Evolutionary conservation across 2,113 vertebrate genomes (phyloP), one percentile per base, ranked within the genome.

Genomic region (Equus quagga): DNA sequence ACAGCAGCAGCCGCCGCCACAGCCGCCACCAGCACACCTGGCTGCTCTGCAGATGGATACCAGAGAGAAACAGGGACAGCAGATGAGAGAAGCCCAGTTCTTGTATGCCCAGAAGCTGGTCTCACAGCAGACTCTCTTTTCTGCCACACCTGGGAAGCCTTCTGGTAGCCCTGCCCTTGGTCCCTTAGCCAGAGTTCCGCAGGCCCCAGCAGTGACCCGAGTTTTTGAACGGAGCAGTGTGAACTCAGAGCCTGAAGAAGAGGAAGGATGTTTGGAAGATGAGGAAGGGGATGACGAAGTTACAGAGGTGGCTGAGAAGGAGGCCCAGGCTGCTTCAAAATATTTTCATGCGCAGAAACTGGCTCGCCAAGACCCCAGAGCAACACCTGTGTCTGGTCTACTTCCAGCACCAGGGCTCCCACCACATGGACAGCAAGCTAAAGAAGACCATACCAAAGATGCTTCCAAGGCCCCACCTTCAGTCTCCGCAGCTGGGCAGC

Each of bases 61-160:
- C 96, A 95, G 98, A 90, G 99, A 99, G 97, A 98, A 99, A 62
- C 99, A 99, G 89, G 99, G 99, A 96, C 99, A 99, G 93, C 99
- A 99, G 84, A 97, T 99, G 65, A 98, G 99, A 54, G 99, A 99
- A 82, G 98, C 99, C 85, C 99, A 99, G 94, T 98, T 99, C 97
- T 98, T 99, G 13, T 99, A 99, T 58, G 98, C 99, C n/a, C 99
- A 99, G 73, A 99, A 99, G 93, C 98, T 99, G 73, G 98, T 99
- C 0, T 98, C 99, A 24, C 99, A 99, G 98, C 99, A 99, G 89
- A 98, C 99, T 56, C 99, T 99, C 56, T 98, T 99, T 33, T 99
- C 99, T 0, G 99, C 99, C 23, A 89, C 98, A 33, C 90, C 98
- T 33, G 98, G 98, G n/a, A 98, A 99, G 90, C 97, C 99, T 76